These are phyloP conservation scores for Cynopterus brachyotis DNA, from an alignment of 2,113 vertebrate genomes.

Conservation along the genomic window DNA sequence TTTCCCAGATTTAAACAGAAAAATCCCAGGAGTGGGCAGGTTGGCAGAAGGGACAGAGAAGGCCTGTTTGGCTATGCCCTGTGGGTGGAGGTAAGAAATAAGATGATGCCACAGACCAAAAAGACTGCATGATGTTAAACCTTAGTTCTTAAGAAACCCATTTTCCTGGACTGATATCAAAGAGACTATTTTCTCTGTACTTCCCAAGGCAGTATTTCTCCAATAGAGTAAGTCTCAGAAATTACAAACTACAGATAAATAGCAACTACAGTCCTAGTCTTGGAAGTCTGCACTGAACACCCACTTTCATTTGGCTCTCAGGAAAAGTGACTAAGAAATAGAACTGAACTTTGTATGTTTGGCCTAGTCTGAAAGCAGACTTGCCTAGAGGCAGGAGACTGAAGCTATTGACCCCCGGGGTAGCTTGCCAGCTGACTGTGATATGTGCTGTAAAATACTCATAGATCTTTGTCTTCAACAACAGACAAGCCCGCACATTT, in stretches of 20 bases:
- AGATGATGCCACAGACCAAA: neutral
- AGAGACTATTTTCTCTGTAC: neutral
- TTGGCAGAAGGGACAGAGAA: conserved; percentile 15
- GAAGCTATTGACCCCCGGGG: neutral
- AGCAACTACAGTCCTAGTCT: neutral
- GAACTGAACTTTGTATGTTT: neutral
- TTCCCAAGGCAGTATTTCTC: neutral
- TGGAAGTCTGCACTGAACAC: neutral
- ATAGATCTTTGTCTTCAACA: neutral
- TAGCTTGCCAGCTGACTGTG: neutral
- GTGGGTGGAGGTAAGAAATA: neutral
- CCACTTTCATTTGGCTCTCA: neutral
- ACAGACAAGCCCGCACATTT: neutral
- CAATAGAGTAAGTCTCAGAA: neutral
- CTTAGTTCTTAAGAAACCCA: neutral
- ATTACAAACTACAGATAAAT: neutral
- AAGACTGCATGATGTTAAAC: neutral
- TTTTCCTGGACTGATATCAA: neutral
- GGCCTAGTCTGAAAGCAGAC: neutral
- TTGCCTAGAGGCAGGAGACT: neutral
- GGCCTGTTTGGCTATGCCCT: neutral
- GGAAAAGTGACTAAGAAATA: neutral
- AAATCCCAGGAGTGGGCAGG: neutral
- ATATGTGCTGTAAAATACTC: neutral
- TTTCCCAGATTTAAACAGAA: conserved; percentile 42